A percentile compares a stretch with the other conserved stretches of the same genome.
Evolutionary conservation across 2,888 invertebrate species (phyloP).

Genomic region (Erpobdella octoculata): DNA sequence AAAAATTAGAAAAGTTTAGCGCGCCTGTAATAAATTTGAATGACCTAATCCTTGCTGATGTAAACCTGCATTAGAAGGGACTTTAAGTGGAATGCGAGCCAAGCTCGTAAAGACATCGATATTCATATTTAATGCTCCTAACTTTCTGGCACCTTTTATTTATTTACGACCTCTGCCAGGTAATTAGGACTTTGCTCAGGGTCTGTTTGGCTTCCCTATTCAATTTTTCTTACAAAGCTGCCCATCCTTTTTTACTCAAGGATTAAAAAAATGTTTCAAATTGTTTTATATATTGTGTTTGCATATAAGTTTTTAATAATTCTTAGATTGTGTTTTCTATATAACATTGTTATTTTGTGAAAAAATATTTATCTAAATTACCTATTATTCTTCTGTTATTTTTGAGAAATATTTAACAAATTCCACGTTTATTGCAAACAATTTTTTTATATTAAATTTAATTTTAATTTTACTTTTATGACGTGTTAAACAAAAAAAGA

Average conservation of each 20-base stretch:
- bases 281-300: background rate
- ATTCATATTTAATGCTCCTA: background rate
- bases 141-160: background rate
- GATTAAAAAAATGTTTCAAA: too few relatives aligned
- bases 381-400: too few relatives aligned
- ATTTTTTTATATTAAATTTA: background rate
- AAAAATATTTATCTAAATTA: background rate
- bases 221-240: too few relatives aligned
- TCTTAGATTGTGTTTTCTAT: background rate
- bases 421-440: too few relatives aligned
- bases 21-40: background rate
- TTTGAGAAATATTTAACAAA: too few relatives aligned
- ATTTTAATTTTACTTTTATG: background rate
- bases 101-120: background rate
- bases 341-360: background rate
- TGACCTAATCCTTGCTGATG: background rate
- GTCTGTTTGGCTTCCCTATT: too few relatives aligned
- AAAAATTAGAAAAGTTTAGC: too few relatives aligned
- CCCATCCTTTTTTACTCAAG: too few relatives aligned
- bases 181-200: too few relatives aligned
- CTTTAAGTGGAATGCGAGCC: background rate
- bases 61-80: background rate
- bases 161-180: background rate
- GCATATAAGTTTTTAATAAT: background rate
- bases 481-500: background rate